A percentile compares a stretch with the other conserved stretches of the same genome.
Evolutionary conservation across 2,113 vertebrate genomes (phyloP).

Genomic region (Dendropsophus ebraccatus): DNA sequence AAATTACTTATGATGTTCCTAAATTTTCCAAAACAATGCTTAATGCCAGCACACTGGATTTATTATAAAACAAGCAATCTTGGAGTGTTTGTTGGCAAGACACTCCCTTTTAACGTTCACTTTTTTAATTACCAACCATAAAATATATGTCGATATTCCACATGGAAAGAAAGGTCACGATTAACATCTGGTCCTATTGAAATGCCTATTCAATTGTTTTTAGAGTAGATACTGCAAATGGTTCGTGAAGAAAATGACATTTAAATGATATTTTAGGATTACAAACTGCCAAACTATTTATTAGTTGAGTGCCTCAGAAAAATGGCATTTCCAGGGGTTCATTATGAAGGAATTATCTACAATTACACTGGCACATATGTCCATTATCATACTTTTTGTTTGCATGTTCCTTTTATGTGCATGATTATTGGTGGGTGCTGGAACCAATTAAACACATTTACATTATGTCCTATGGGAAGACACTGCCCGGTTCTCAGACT

Average conservation of each 20-base stretch:
- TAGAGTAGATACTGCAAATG: slow-evolving; percentile 10
- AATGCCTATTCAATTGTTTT: slow-evolving; percentile 3
- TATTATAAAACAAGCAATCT: too few species aligned
- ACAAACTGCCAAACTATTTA: slow-evolving; percentile 31
- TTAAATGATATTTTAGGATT: slow-evolving; percentile 29
- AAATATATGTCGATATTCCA: slow-evolving; percentile 5
- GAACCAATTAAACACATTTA: too few species aligned
- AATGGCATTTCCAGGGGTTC: not conserved
- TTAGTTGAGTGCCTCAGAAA: slow-evolving; percentile 3
- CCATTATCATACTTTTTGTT: not conserved
- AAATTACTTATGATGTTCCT: too few species aligned
- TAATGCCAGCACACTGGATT: not conserved
- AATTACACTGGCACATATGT: not conserved
- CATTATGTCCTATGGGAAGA: too few species aligned
- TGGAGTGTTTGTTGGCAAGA: not conserved
- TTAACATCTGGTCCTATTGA: slow-evolving; percentile 8
- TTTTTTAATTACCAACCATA: not conserved
- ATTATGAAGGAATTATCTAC: not conserved
- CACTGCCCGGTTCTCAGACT: too few species aligned
- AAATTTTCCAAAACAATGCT: not conserved
- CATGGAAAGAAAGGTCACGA: slow-evolving; percentile 2
- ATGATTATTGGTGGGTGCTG: too few species aligned
- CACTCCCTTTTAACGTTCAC: not conserved
- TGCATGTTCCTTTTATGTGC: not conserved
- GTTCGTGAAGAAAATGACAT: slow-evolving; percentile 28